A percentile compares a stretch with the other conserved stretches of the same genome.
Conservation (phyloP, 1,140 invertebrate genomes). For the Muscidifurax raptorellus region DNA sequence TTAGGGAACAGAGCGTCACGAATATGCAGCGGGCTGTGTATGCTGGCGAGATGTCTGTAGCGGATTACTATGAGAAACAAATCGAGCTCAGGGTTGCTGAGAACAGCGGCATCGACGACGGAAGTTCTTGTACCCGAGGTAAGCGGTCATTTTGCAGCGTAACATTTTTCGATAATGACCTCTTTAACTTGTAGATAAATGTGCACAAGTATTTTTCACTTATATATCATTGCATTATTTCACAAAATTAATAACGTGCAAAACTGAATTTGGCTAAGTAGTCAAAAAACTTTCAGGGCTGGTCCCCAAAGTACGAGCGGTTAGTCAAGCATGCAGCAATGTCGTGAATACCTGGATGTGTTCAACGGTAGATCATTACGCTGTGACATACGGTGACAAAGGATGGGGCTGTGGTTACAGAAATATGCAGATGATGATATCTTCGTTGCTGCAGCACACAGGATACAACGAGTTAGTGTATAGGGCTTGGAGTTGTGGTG, state of each 20-base stretch:
- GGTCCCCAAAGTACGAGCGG: slow-evolving; percentile 82
- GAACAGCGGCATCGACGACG: slow-evolving; percentile 87
- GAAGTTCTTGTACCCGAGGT: slow-evolving; percentile 86
- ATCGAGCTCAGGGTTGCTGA: slow-evolving; percentile 85
- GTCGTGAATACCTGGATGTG: slow-evolving; percentile 84
- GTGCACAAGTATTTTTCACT: background rate
- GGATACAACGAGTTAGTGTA: slow-evolving; percentile 84
- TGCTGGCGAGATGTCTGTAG: slow-evolving; percentile 88
- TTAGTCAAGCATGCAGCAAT: slow-evolving; percentile 82
- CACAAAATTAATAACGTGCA: background rate
- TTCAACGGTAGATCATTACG: slow-evolving; percentile 89
- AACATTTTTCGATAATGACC: background rate
- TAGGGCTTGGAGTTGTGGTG: slow-evolving; percentile 72
- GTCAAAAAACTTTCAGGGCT: slow-evolving; percentile 77
- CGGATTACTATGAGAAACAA: slow-evolving; percentile 90
- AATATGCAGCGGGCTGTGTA: slow-evolving; percentile 90
- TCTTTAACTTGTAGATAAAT: background rate
- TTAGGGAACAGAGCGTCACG: slow-evolving; percentile 87
- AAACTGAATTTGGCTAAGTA: slow-evolving; percentile 17
- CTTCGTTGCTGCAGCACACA: slow-evolving; percentile 84
- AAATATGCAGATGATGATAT: slow-evolving; percentile 94
- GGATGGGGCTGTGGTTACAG: slow-evolving; percentile 95
- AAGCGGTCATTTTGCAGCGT: slow-evolving; percentile 43
- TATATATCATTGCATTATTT: background rate
- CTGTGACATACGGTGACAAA: slow-evolving; percentile 89